Evolutionary conservation across 2,888 invertebrate genomes (phyloP), one percentile per base, ranked within the genome.

Genomic region (Orchestes rusci): DNA sequence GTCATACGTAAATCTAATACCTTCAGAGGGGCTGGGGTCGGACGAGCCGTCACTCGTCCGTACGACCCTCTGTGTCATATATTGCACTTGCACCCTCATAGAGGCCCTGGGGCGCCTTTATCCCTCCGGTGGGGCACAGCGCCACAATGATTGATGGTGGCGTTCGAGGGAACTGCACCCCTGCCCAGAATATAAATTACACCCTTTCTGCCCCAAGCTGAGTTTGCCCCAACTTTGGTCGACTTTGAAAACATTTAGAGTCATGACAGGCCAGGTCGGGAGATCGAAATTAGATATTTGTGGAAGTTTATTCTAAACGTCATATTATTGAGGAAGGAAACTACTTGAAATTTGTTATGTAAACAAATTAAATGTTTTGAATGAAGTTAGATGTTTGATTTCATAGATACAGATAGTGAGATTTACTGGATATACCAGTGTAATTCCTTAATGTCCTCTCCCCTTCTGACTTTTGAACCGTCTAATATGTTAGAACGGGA

Each of bases 111-210:
- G 43, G 46, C 39, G 46, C 55, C 53, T 57, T 55, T 59, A 59
- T 60, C 56, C 56, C 58, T 51, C 53, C 54, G 41, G 34, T 45
- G 55, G 55, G 53, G 52, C 57, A 58, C 60, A 64, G 60, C 64
- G 62, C 64, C 66, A 61, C 63, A 60, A 67, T 68, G 67, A 68
- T 68, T 68, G 67, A 68, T 68, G 65, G 65, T 59, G 63, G 63
- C 60, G 60, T 60, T 58, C 61, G 57, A 56, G 65, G 66, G 65
- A 63, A 59, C 60, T 63, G 64, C 61, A 61, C 64, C 64, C 66
- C n/a, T n/a, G n/a, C n/a, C n/a, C 63, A 61, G 59, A 61, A 63
- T 65, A 67, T 67, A 67, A 67, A 67, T 67, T 66, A 66, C 63
- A 66, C 67, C 67, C 67, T 66, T 67, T 67, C 59, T 52, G 55